Percentiles rank a stretch among this genome's conserved stretches.
phyloP scores from a whole-genome alignment of 2,797 vertebrate species.

The Poecilia picta region DNA sequence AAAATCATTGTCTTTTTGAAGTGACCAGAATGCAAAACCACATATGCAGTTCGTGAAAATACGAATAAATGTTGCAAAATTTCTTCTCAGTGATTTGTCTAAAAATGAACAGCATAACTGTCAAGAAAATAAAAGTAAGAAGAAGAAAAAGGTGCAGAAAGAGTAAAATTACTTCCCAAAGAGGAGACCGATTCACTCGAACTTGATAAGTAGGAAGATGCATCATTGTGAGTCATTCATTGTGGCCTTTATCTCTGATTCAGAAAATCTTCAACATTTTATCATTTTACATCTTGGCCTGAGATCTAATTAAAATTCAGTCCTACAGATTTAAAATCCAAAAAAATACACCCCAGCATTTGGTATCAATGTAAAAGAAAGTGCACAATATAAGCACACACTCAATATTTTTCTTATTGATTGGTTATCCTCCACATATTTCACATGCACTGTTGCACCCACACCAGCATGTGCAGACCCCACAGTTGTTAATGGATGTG shows the following conservation, averaged over 20 bases:
- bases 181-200: neutral
- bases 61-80: neutral
- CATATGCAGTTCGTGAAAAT: neutral
- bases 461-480: constrained; percentile 11
- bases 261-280: constrained; percentile 3
- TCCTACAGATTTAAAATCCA: neutral
- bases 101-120: neutral
- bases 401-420: constrained; percentile 1
- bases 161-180: neutral
- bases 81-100: neutral
- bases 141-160: neutral
- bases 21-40: neutral
- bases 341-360: neutral
- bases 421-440: neutral
- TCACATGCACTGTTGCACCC: constrained; percentile 1
- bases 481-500: constrained; percentile 74
- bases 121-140: neutral
- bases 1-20: neutral
- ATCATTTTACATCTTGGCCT: neutral
- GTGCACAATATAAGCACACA: constrained; percentile 4
- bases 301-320: constrained; percentile 3
- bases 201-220: constrained; percentile 5
- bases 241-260: constrained; percentile 1
- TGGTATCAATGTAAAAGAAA: constrained; percentile 7
- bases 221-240: constrained; percentile 6